phyloP scores from a whole-genome alignment of 2,888 invertebrate genomes.

The Netelia inedita region DNA sequence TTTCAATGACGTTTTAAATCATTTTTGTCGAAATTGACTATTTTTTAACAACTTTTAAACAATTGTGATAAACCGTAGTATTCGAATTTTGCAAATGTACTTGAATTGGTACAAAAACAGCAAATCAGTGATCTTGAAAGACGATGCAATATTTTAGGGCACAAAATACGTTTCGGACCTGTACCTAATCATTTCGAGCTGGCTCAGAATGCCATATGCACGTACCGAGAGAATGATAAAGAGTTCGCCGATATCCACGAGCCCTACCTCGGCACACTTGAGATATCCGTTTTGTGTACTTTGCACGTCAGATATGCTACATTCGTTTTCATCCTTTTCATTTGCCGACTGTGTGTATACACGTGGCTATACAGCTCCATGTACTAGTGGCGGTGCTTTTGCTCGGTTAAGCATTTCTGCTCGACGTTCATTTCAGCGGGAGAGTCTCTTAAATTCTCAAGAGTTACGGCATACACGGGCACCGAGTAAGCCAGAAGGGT shows the following conservation, averaged over 20 bases:
- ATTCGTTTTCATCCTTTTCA: constrained; percentile 46
- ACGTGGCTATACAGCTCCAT: not conserved
- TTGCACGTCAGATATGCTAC: constrained; percentile 42
- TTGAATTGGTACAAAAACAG: no score
- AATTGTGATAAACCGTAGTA: no score
- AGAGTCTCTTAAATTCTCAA: constrained; percentile 40
- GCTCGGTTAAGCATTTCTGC: constrained; percentile 8
- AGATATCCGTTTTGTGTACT: constrained; percentile 54
- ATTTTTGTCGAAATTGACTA: no score
- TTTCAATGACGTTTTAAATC: not conserved
- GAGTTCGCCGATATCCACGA: constrained; percentile 45
- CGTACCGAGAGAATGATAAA: constrained; percentile 10
- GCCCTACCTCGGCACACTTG: constrained; percentile 32
- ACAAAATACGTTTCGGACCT: no score
- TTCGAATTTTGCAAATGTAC: no score
- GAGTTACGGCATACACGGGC: constrained; percentile 26
- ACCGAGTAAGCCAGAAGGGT: not conserved
- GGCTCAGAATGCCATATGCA: not conserved
- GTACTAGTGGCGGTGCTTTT: not conserved
- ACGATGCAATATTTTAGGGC: no score
- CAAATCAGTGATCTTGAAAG: no score
- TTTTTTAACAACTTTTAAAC: no score
- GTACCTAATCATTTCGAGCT: not conserved
- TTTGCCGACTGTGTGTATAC: constrained; percentile 17
- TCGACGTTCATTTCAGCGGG: constrained; percentile 46